Conservation (phyloP, 2,888 invertebrate species). For the Scrobipalpa costella region DNA sequence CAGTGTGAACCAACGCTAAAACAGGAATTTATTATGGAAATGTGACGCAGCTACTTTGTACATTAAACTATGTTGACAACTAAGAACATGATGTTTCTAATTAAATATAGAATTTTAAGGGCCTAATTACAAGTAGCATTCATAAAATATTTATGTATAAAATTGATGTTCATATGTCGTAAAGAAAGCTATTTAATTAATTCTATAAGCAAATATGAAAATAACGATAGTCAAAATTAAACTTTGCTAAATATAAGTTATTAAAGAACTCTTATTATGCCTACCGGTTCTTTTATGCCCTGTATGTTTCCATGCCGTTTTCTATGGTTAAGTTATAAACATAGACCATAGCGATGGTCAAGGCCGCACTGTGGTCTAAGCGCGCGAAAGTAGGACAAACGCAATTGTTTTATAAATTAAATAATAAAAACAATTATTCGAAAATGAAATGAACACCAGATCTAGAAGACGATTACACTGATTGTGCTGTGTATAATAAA, state of each 20-base stretch:
- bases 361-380: conserved; percentile 19
- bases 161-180: background rate
- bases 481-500: background rate
- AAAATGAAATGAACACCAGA: background rate
- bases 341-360: conserved; percentile 6
- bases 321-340: background rate
- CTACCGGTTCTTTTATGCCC: too few species aligned
- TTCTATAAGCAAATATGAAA: background rate
- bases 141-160: background rate
- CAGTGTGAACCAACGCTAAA: too few species aligned
- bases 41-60: background rate
- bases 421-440: too few species aligned
- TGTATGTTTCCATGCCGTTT: background rate
- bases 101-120: conserved; percentile 1
- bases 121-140: background rate
- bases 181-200: background rate
- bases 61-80: conserved; percentile 3
- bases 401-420: background rate
- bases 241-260: too few species aligned
- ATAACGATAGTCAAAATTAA: background rate
- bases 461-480: background rate
- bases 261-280: background rate
- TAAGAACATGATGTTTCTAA: background rate
- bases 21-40: conserved; percentile 12
- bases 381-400: conserved; percentile 4